Evolutionary conservation across 2,113 vertebrate species (phyloP), one percentile per base, ranked within the genome.

Genomic region (Hippocampus barbouri): DNA sequence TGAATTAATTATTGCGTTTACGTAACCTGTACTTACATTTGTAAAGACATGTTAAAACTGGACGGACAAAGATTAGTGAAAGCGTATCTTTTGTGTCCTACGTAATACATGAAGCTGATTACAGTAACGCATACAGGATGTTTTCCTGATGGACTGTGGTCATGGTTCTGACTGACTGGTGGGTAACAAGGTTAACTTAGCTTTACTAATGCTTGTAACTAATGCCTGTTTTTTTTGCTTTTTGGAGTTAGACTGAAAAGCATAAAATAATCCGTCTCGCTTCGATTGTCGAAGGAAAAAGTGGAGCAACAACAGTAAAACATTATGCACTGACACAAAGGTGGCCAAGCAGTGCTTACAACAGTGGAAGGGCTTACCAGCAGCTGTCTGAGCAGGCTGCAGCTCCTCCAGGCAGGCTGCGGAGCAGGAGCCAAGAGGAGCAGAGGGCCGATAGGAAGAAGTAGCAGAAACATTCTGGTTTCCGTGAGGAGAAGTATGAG

Each of bases 331-430:
- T 1, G 6, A 43, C 3, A 25, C 12, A 66, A 66, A 12, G 20
- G 18, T 65, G 38, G 21, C 40, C 18, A 60, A 74, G 65, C 20
- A 66, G 45, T 70, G 53, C 53, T 69, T 38, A 59, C 11, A 66
- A 74, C 45, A 70, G 63, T 25, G 38, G 20, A 12, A 34, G 56
- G 9, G 89, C 91, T 97, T 96, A 99, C 97, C 97, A 93, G 94
- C 89, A 85, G 93, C 91, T 79, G 93, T 83, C 30, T 94, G 94
- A 90, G 91, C 91, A 79, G 94, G 75, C 2, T 71, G 83, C 77
- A 94, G 94, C 88, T 98, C 95, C 73, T 98, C 95, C 93, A 96
- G 85, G 89, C 96, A 93, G 73, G 86, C 83, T 72, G 79, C 80
- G 65, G 81, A 76, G 75, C 77, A 65, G 21, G 76, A 79, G 70